These are phyloP conservation scores for Falco columbarius DNA, from an alignment of 2,797 vertebrate species.

Conservation along the genomic window DNA sequence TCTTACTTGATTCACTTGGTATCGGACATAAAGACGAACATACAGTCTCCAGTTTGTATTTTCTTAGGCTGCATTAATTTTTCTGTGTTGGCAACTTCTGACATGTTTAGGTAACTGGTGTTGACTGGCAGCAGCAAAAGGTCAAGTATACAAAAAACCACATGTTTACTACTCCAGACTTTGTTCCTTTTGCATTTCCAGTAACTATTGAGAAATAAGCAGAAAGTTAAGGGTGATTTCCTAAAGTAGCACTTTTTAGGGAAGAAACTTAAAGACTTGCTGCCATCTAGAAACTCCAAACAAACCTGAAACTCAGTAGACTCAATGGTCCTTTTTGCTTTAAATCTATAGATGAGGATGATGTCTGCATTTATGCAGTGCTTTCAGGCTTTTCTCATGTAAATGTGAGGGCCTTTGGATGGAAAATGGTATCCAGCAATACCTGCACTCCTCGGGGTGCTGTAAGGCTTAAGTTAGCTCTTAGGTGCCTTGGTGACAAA, in stretches of 20 bases:
- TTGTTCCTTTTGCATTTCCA: constrained; percentile 1
- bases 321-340: not conserved
- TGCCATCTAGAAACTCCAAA: not conserved
- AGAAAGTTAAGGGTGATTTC: not conserved
- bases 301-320: not conserved
- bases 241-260: not conserved
- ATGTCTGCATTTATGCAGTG: not conserved
- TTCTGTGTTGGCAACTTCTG: not conserved
- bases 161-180: not conserved
- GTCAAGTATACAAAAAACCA: not conserved
- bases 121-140: not conserved
- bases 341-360: not conserved
- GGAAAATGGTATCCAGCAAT: not conserved
- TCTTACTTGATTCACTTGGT: not conserved
- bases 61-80: not conserved
- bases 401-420: not conserved
- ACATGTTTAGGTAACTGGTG: not conserved
- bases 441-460: not conserved
- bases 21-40: not conserved
- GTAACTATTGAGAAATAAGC: not conserved
- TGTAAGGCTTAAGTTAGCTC: not conserved
- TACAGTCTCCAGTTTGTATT: not conserved
- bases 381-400: not conserved
- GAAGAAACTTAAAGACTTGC: not conserved
- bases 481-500: not conserved